Evolutionary conservation across 2,113 vertebrate genomes (phyloP).

Genomic region (Polyodon spathula): DNA sequence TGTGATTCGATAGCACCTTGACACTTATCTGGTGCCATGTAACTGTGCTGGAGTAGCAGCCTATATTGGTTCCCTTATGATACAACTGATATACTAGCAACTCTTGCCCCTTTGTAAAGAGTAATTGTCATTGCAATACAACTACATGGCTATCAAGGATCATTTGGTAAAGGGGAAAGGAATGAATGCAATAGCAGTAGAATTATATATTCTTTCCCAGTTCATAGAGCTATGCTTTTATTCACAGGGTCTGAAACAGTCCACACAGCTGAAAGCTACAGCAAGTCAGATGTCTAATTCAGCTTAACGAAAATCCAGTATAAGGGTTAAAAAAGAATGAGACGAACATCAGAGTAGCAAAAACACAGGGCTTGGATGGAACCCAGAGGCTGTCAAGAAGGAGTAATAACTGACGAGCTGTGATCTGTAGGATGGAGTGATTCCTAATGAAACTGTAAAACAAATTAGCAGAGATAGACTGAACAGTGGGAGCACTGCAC

Average conservation of each 20-base stretch:
- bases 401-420: not conserved
- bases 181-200: slow-evolving; percentile 1
- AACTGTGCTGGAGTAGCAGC: too few species aligned
- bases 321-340: slow-evolving; percentile 3
- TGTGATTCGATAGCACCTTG: too few species aligned
- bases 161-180: slow-evolving; percentile 21
- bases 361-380: slow-evolving; percentile 5
- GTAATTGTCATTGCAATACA: too few species aligned
- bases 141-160: slow-evolving; percentile 15
- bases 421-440: not conserved
- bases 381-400: slow-evolving; percentile 3
- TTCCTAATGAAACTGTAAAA: not conserved
- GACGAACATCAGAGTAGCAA: slow-evolving; percentile 4
- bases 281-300: not conserved
- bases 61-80: not conserved
- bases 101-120: not conserved
- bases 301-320: slow-evolving; percentile 2
- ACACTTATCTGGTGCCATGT: too few species aligned
- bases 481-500: not conserved
- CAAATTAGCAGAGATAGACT: not conserved
- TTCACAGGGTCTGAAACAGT: not conserved
- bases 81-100: not conserved
- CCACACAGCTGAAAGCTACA: not conserved
- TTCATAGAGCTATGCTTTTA: not conserved
- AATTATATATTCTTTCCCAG: not conserved